Percentiles rank a stretch among this genome's conserved stretches.
phyloP scores from a whole-genome alignment of 2,797 vertebrate genomes.

The Graptemys geographica region DNA sequence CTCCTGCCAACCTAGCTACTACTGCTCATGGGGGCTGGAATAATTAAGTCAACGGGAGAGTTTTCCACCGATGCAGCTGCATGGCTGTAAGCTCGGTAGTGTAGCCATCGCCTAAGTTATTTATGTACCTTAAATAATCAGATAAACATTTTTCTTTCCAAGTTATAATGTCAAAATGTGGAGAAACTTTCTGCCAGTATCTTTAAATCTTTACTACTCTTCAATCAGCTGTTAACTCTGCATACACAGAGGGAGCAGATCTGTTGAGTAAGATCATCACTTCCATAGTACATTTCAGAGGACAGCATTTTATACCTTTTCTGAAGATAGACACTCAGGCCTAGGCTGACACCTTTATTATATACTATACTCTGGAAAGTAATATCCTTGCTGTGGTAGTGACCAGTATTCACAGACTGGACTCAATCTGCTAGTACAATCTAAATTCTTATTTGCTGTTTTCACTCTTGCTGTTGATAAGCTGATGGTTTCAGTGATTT shows the following conservation, averaged over 20 bases:
- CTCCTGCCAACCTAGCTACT: too few species aligned
- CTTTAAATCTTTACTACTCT: not conserved
- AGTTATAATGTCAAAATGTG: too few species aligned
- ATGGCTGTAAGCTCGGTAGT: too few species aligned
- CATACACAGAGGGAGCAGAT: not conserved
- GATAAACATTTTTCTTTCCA: not conserved
- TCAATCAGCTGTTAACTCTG: not conserved
- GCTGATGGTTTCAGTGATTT: not conserved
- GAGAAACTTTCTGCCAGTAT: not conserved
- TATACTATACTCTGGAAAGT: not conserved
- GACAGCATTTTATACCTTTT: not conserved
- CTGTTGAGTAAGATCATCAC: not conserved
- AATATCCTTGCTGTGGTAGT: not conserved
- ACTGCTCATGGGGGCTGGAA: too few species aligned
- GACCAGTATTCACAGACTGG: not conserved
- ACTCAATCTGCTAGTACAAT: not conserved
- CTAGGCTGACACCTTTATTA: not conserved
- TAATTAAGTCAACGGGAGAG: too few species aligned
- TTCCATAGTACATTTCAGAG: not conserved
- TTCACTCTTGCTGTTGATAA: fast-evolving
- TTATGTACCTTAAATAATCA: not conserved
- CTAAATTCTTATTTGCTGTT: not conserved
- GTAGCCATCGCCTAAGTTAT: not conserved
- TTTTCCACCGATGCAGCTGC: too few species aligned
- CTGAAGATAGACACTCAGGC: not conserved